A percentile compares a stretch with the other conserved stretches of the same genome.
These are phyloP conservation scores for Syngnathus rostellatus DNA, from an alignment of 2,797 vertebrate genomes.

Conservation along the genomic window DNA sequence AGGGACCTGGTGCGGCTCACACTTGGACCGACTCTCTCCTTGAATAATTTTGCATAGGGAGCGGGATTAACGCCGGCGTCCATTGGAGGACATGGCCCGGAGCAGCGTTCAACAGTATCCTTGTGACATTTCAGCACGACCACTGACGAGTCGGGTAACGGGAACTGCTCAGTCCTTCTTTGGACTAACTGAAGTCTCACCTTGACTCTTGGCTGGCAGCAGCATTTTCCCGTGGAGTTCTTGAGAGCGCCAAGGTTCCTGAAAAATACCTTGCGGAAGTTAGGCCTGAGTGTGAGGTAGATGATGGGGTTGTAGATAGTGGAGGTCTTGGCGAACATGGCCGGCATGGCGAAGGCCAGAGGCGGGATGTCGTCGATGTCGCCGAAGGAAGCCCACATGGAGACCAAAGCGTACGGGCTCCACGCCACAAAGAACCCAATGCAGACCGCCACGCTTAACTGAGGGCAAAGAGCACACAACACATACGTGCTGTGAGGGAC, in stretches of 20 bases:
- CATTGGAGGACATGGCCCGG: conserved; percentile 46
- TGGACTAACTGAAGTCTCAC: conserved; percentile 29
- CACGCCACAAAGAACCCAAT: conserved; percentile 71
- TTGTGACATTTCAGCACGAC: conserved; percentile 14
- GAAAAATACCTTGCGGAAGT: conserved; percentile 53
- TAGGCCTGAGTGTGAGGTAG: conserved; percentile 68
- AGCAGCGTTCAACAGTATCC: conserved; percentile 48
- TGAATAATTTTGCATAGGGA: conserved; percentile 8
- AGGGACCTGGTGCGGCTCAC: conserved; percentile 26
- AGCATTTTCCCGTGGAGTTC: conserved; percentile 32
- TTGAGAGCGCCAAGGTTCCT: conserved; percentile 47
- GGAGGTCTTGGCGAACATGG: conserved; percentile 75
- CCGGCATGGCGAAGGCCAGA: conserved; percentile 69
- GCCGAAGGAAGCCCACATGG: conserved; percentile 76
- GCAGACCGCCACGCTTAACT: conserved; percentile 73
- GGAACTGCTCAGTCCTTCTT: conserved; percentile 28
- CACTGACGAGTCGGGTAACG: conserved; percentile 29
- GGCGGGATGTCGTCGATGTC: conserved; percentile 66
- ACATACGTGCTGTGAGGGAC: no score
- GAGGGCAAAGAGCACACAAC: conserved; percentile 14
- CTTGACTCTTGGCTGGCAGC: conserved; percentile 33
- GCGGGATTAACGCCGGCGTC: conserved; percentile 16
- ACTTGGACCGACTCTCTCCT: conserved; percentile 11
- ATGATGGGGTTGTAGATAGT: conserved; percentile 73
- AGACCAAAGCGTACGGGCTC: conserved; percentile 73